Conservation (phyloP, 2,113 vertebrate genomes). For the Tachycineta bicolor region DNA sequence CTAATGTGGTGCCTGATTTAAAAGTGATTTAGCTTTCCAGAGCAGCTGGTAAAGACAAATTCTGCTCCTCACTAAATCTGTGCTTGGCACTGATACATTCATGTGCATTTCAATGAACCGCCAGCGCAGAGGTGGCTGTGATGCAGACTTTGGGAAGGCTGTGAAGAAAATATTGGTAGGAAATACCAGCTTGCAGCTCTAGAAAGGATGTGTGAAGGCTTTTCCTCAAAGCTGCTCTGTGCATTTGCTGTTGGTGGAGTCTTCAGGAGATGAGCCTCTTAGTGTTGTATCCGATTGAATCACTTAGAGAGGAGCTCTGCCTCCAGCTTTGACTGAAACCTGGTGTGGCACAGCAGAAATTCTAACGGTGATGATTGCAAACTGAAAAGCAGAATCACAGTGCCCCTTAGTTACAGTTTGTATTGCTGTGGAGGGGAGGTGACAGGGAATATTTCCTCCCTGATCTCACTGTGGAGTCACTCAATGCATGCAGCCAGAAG, state of each 20-base stretch:
- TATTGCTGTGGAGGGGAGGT: background rate
- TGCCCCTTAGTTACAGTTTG: background rate
- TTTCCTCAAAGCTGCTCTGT: background rate
- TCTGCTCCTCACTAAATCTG: background rate
- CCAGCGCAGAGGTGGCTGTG: background rate
- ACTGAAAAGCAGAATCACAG: background rate
- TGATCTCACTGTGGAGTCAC: background rate
- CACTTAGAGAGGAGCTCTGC: background rate
- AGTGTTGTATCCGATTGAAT: background rate
- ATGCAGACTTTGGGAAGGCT: background rate
- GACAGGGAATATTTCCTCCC: background rate
- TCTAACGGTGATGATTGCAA: background rate
- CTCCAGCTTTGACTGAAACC: background rate
- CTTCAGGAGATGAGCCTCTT: background rate
- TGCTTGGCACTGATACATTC: background rate
- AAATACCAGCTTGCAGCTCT: background rate
- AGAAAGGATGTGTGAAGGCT: background rate
- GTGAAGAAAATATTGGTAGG: background rate
- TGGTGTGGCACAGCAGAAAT: background rate
- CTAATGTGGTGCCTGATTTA: background rate
- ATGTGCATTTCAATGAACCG: background rate
- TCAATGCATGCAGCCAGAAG: background rate
- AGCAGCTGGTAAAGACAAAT: constrained; percentile 4
- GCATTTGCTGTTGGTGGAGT: background rate
- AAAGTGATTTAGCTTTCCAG: background rate